A percentile compares a stretch with the other conserved stretches of the same genome.
Evolutionary conservation across 2,797 vertebrate species (phyloP).

Genomic region (Hydrophis major): DNA sequence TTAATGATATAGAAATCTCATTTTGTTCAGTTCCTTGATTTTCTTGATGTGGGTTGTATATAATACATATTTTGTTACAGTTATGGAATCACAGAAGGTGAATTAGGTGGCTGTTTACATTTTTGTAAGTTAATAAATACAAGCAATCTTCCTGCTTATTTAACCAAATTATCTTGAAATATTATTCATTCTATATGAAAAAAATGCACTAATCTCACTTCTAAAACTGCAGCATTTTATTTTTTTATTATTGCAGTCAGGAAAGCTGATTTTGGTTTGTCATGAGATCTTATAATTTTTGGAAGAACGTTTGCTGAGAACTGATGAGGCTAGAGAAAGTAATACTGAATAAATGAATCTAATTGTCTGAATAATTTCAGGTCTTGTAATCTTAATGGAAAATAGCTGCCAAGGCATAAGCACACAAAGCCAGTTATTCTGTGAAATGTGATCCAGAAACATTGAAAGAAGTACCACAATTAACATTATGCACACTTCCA

Average conservation of each 20-base stretch:
- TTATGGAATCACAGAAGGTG: not conserved
- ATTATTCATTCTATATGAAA: too few relatives aligned
- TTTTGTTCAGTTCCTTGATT: not conserved
- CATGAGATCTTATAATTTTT: too few relatives aligned
- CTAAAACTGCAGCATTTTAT: too few relatives aligned
- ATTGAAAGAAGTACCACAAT: not conserved
- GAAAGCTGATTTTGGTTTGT: too few relatives aligned
- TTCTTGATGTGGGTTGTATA: not conserved
- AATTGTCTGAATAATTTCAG: too few relatives aligned
- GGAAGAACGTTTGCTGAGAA: too few relatives aligned
- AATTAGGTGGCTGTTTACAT: too few relatives aligned
- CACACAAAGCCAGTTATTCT: not conserved
- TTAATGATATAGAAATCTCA: not conserved
- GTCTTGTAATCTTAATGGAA: not conserved
- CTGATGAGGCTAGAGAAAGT: too few relatives aligned
- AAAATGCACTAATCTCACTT: too few relatives aligned
- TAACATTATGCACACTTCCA: not conserved
- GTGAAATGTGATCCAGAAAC: not conserved
- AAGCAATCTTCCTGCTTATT: not conserved
- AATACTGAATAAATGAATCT: too few relatives aligned
- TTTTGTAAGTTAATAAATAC: not conserved
- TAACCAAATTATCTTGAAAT: too few relatives aligned
- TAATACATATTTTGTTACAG: not conserved
- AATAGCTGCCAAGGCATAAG: not conserved
- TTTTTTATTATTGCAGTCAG: too few relatives aligned